A percentile compares a stretch with the other conserved stretches of the same genome.
phyloP scores from a whole-genome alignment of 2,113 vertebrate genomes.

The Pycnonotus jocosus region DNA sequence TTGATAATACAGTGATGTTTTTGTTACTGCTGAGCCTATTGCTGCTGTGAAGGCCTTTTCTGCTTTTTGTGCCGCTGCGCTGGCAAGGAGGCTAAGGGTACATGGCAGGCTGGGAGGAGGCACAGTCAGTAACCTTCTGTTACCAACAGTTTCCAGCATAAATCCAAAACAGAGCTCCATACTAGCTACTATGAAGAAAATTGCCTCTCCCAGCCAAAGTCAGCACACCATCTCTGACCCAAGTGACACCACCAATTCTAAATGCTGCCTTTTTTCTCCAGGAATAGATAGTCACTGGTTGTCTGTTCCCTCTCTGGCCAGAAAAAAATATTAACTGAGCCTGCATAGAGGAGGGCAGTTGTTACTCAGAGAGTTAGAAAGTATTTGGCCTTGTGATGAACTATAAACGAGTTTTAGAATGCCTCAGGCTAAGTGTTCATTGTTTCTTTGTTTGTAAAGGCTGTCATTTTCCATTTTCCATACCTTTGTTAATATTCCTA shows the following conservation, averaged over 20 bases:
- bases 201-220: neutral
- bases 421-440: neutral
- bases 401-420: neutral
- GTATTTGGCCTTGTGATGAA: neutral
- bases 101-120: neutral
- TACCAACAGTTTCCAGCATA: neutral
- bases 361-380: neutral
- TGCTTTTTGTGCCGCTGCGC: rapidly evolving
- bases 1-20: neutral
- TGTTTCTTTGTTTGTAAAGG: neutral
- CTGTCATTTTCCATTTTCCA: neutral
- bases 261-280: neutral
- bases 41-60: neutral
- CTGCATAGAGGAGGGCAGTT: neutral
- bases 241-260: neutral
- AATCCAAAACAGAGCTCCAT: neutral
- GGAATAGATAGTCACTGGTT: neutral
- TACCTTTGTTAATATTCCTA: neutral
- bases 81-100: neutral
- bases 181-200: neutral
- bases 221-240: neutral
- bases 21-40: neutral
- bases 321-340: neutral
- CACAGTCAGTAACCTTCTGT: neutral
- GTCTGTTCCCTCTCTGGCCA: neutral